A percentile compares a stretch with the other conserved stretches of the same genome.
Conservation (phyloP, 2,113 vertebrate genomes). For the Scomber colias region DNA sequence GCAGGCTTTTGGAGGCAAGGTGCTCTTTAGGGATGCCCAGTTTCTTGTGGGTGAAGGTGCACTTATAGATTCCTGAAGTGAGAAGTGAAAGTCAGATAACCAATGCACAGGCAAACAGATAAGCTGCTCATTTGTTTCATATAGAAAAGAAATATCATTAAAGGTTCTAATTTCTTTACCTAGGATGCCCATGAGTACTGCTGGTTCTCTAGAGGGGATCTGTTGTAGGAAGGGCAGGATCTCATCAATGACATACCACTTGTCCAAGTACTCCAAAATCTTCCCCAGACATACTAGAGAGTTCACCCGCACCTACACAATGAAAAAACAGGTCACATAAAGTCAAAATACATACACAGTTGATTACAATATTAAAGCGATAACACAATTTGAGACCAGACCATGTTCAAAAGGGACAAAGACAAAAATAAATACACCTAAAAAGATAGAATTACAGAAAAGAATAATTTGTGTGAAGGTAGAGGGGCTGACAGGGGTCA, state of each 20-base stretch:
- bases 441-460: background rate
- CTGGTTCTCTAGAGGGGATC: constrained; percentile 97
- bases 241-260: constrained; percentile 98
- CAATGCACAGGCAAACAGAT: background rate
- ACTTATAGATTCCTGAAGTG: constrained; percentile 96
- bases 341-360: background rate
- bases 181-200: constrained; percentile 97
- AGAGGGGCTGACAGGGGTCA: background rate
- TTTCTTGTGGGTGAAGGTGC: constrained; percentile 98
- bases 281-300: constrained; percentile 98
- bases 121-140: background rate
- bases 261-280: constrained; percentile 98
- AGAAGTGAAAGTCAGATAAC: background rate
- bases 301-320: constrained; percentile 94
- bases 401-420: background rate
- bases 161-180: constrained; percentile 82
- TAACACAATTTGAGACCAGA: background rate
- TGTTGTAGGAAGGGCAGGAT: constrained; percentile 97
- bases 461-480: background rate
- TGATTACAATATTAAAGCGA: background rate
- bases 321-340: background rate
- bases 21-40: constrained; percentile 98
- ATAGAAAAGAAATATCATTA: too few relatives aligned
- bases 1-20: constrained; percentile 93
- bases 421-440: background rate